Percentiles rank a stretch among this genome's conserved stretches.
These are phyloP conservation scores for Omphaloscelis lunosa DNA, from an alignment of 2,888 invertebrate species.

Conservation along the genomic window DNA sequence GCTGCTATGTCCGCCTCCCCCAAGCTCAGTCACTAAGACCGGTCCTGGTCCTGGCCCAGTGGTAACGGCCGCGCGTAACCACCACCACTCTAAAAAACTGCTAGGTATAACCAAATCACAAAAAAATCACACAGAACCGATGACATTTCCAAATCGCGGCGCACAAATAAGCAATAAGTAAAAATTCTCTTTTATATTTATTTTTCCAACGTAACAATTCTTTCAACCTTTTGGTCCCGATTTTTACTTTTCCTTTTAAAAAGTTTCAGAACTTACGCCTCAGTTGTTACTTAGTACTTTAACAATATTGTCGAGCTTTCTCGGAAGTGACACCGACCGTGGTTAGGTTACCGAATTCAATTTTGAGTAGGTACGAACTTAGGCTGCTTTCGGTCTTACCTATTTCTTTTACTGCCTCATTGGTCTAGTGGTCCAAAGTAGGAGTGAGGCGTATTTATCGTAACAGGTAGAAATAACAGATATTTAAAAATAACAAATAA, in stretches of 20 bases:
- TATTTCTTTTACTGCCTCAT: background rate
- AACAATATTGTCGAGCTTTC: constrained; percentile 44
- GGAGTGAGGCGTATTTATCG: too few relatives aligned
- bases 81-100: too few relatives aligned
- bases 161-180: background rate
- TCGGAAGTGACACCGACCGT: background rate
- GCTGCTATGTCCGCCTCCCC: too few relatives aligned
- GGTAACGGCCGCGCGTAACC: too few relatives aligned
- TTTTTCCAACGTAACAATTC: constrained; percentile 36
- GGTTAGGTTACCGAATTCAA: constrained; percentile 6
- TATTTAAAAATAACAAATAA: too few relatives aligned
- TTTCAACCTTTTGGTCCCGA: constrained; percentile 8
- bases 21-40: too few relatives aligned
- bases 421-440: too few relatives aligned
- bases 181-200: constrained; percentile 11
- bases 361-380: background rate
- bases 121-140: background rate
- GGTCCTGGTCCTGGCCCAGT: too few relatives aligned
- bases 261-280: constrained; percentile 38
- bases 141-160: constrained; percentile 13
- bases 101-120: too few relatives aligned
- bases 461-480: too few relatives aligned
- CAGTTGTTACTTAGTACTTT: constrained; percentile 45
- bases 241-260: constrained; percentile 38
- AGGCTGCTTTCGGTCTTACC: background rate